phyloP scores from a whole-genome alignment of 2,113 vertebrate species.

The Agelaius tricolor region DNA sequence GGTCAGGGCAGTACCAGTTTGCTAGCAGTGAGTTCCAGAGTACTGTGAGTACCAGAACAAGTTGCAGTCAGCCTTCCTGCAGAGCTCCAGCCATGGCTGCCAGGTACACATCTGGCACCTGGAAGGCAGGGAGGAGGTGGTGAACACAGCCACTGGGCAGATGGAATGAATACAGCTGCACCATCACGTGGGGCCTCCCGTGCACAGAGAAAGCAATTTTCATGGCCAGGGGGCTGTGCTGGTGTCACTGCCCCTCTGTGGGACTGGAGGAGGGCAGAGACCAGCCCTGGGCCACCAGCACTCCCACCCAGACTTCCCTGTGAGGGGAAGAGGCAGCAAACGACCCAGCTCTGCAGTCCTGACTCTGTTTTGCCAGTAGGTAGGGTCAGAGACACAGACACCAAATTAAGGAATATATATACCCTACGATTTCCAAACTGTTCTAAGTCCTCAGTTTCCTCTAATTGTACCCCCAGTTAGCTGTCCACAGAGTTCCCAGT shows the following conservation, averaged over 20 bases:
- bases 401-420: not conserved
- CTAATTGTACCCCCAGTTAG: not conserved
- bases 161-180: not conserved
- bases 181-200: not conserved
- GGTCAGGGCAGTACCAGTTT: accelerated
- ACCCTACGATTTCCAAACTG: not conserved
- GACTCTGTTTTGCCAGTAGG: not conserved
- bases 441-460: not conserved
- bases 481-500: not conserved
- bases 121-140: not conserved
- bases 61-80: accelerated
- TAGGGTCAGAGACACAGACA: not conserved
- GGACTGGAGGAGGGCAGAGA: not conserved
- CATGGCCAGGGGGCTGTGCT: not conserved
- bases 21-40: not conserved
- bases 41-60: not conserved
- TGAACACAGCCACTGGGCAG: not conserved
- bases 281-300: not conserved
- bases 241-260: not conserved
- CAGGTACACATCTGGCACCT: accelerated
- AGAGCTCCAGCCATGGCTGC: not conserved
- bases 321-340: not conserved
- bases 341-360: accelerated
- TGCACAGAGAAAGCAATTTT: not conserved
- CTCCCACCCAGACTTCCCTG: not conserved